Evolutionary conservation across 1,140 invertebrate genomes (phyloP), one percentile per base, ranked within the genome.

Genomic region (Hycleus cichorii): DNA sequence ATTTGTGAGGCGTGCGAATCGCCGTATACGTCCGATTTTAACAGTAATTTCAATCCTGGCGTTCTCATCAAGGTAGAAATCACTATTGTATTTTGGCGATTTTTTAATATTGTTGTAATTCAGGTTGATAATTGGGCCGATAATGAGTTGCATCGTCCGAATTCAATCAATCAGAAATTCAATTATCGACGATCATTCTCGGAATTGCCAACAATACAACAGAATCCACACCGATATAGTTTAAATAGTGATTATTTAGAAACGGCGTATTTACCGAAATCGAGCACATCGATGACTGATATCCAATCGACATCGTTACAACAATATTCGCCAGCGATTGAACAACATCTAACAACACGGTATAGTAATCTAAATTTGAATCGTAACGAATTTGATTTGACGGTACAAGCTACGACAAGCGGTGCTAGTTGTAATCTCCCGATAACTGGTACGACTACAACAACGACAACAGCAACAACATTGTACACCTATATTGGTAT

Each of bases 141-240:
- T 11, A 77, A 78, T 61, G 69, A 77, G 60, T 74, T 78, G 2
- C 70, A 76, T 10, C 75, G 76, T 49, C 47, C 58, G 25, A 47
- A 68, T 71, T 56, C 83, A 67, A 67, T 79, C 64, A 78, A 79
- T 65, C 69, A 77, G 72, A 72, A 67, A 24, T 76, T 82, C 2
- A 80, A 79, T 11, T 85, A 84, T 58, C 73, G 83, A 58, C 68
- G 84, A 63, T 85, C 84, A 0, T 84, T 86, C 47, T 86, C 83
- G 0, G 83, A 86, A 52, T 59, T 73, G 43, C 67, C 68, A n/a
- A 77, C 78, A 46, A 74, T 73, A 3, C 73, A 77, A 68, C 60
- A 32, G 7, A 73, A 77, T 68, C 60, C 74, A 5, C 38, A 75
- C 76, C 49, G 81, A 68, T 44, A 80, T 74, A 72, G 77, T 76